Percentiles rank a stretch among this genome's conserved stretches.
Conservation (phyloP, 2,888 invertebrate species). For the Campaea margaritaria region DNA sequence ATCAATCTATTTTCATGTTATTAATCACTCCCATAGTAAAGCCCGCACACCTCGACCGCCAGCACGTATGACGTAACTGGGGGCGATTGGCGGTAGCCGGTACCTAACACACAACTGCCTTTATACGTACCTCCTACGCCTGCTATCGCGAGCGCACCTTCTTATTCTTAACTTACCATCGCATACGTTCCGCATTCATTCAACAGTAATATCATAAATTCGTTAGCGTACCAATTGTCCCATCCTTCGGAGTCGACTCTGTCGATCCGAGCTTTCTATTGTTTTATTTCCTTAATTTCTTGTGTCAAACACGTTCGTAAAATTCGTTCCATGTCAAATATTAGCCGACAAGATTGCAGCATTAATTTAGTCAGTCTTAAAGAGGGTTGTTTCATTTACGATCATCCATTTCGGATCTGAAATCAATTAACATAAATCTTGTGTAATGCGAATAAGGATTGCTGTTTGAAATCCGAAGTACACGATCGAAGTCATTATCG, state of each 20-base stretch:
- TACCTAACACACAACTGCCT: not conserved
- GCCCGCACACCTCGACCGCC: not conserved
- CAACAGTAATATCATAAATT: slow-evolving; percentile 44
- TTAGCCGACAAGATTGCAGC: slow-evolving; percentile 16
- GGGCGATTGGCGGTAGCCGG: too few relatives aligned
- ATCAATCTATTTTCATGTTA: not conserved
- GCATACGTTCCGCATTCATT: slow-evolving; percentile 9
- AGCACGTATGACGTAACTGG: too few relatives aligned
- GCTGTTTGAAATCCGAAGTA: slow-evolving; percentile 11
- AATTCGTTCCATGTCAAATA: slow-evolving; percentile 28
- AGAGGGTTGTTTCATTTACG: slow-evolving; percentile 7
- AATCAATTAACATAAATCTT: not conserved
- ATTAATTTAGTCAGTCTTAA: slow-evolving; percentile 27
- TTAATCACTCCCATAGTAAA: not conserved
- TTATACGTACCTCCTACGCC: not conserved
- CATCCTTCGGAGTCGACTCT: slow-evolving; percentile 18
- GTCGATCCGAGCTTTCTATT: slow-evolving; percentile 17
- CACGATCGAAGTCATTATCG: slow-evolving; percentile 11
- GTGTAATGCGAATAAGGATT: not conserved
- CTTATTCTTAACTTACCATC: not conserved
- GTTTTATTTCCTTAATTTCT: slow-evolving; percentile 4
- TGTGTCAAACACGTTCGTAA: slow-evolving; percentile 28
- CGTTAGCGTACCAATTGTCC: slow-evolving; percentile 29
- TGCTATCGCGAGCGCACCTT: slow-evolving; percentile 1
- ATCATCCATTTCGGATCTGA: slow-evolving; percentile 10